Base-by-base conservation (phyloP, 2,888 invertebrate genomes). In the Caenorhabditis doughertyi region DNA sequence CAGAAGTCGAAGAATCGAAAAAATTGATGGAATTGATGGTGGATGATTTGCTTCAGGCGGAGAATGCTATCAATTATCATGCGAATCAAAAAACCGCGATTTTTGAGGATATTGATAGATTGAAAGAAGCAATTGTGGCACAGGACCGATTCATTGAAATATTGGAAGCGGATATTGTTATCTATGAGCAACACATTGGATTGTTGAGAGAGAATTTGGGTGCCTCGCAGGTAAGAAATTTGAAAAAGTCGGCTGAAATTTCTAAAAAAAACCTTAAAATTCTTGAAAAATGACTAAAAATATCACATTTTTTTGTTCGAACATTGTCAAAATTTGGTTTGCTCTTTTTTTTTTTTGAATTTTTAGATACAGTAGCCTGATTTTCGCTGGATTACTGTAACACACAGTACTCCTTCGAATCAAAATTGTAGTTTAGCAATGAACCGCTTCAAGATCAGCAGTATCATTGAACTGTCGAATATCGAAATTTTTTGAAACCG, bases 111-210 rank as follows among this genome's bases (percentile, higher is more conserved):
- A 84, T 90, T 21, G 89, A 89, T 18, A 68, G 88, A 3, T 77
- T 91, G 51, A 91, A 88, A 79, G 90, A 90, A n/a, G 90, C 90
- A 3, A 83, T 90, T 21, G 53, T 83, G 13, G 89, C 90, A 3
- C 90, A 91, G 65, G 90, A 89, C 49, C 85, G 89, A 25, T 86
- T 89, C 58, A 89, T 91, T 60, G 83, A 88, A 13, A 80, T 90
- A 23, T 79, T 91, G 39, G 91, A 91, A 62, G 88, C 89, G 1
- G 91, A 91, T 68, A 83, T 90, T 42, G 85, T 89, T 47, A 90
- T 91, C 47, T 91, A 91, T 60, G 90, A 91, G 71, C 87, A 90
- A 55, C 89, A 90, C 56, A 88, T 91, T 21, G 90, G 90, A n/a
- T 77, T 91, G 39, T 85, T 91, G 3, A 83, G 90, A 32, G 91